Base-by-base conservation (phyloP, 2,113 vertebrate genomes). In the Corydoras sp. region DNA sequence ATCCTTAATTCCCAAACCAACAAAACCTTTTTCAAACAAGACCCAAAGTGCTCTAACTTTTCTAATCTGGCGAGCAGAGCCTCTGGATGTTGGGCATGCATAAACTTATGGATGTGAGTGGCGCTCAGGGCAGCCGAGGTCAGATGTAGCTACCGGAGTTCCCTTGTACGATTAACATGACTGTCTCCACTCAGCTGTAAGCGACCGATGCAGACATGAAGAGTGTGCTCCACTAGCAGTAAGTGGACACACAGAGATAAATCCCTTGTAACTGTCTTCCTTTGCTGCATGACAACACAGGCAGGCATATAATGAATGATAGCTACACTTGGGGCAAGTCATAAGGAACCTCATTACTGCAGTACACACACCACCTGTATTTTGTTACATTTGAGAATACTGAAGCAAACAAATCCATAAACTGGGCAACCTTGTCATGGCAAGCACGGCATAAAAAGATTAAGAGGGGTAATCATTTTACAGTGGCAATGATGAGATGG, bases 181-280 rank as follows among this genome's bases (percentile, higher is more conserved):
- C 51, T 49, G 43, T 58, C 31, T 73, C 68, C 30, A 50, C 63
- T 60, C 60, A 32, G 60, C n/a, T 65, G 51, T 59, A 43, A 75
- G 49, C 53, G 56, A 63, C 35, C 24, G 56, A 56, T 48, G 69
- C 65, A 43, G 51, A 76, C 69, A 69, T 13, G 29, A 24, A 73
- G 66, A 76, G 66, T 51, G 67, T 71, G 71, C 71, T 74, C 32
- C 54, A 56, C 12, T 56, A 13, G 12, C 62, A 63, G 32, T 75
- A 50, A 70, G 56, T 15, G 43, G 65, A 30, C 55, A 48, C 49
- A 32, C 29, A 60, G 66, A 31, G 54, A 50, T 66, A 71, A 49
- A 51, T 62, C 66, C 49, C 49, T 43, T n/a, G 55, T 69, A 65
- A 60, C 53, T 3, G 58, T 61, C 59, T 61, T 30, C 30, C 13